phyloP scores from a whole-genome alignment of 2,888 invertebrate genomes.

The Eurytoma californica region DNA sequence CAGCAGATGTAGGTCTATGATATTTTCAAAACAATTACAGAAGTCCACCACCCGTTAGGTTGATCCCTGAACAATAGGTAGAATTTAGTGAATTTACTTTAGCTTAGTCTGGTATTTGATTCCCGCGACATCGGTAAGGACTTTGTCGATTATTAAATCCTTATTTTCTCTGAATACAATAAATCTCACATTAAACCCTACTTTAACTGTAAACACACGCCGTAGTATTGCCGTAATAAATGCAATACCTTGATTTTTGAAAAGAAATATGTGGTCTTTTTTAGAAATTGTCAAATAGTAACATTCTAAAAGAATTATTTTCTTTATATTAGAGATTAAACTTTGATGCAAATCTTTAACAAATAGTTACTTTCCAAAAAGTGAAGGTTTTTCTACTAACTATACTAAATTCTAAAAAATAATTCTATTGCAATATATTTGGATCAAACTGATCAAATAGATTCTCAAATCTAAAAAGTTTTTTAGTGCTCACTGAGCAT shows the following conservation, averaged over 20 bases:
- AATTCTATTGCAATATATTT: no score
- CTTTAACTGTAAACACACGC: no score
- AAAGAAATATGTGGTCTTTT: no score
- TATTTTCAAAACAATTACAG: no score
- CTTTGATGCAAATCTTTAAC: no score
- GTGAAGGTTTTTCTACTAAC: not conserved
- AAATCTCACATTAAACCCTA: not conserved
- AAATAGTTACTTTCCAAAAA: not conserved
- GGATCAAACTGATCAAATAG: no score
- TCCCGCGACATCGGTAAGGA: constrained; percentile 11
- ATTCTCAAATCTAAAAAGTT: no score
- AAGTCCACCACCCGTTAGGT: not conserved
- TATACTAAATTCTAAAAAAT: no score
- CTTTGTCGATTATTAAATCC: constrained; percentile 9
- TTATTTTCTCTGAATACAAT: constrained; percentile 9
- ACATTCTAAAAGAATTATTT: not conserved
- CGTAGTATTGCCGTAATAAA: no score
- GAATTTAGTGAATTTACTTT: not conserved
- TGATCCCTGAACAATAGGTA: constrained; percentile 17
- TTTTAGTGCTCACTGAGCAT: no score
- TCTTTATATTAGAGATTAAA: not conserved
- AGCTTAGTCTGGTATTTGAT: constrained; percentile 16
- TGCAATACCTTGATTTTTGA: no score
- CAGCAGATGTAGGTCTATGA: no score
- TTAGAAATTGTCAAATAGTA: not conserved